These are phyloP conservation scores for Ectemnius lituratus DNA, from an alignment of 2,888 invertebrate genomes.

Conservation along the genomic window DNA sequence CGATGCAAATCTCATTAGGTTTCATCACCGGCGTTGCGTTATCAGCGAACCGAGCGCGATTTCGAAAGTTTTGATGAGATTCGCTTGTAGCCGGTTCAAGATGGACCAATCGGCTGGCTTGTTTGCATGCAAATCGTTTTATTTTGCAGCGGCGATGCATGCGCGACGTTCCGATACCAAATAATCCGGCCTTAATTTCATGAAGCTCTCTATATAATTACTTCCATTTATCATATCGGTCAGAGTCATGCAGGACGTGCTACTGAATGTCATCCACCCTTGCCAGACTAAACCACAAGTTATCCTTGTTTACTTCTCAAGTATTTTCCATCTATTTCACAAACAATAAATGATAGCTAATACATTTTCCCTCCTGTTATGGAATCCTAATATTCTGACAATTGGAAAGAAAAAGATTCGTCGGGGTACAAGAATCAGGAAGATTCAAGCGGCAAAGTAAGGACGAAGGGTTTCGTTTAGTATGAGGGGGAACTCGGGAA, in stretches of 20 bases:
- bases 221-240: background rate
- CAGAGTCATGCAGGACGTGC: background rate
- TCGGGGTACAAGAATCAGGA: too few species aligned
- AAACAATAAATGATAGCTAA: too few species aligned
- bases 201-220: background rate
- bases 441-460: background rate
- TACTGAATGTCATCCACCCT: background rate
- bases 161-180: background rate
- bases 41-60: background rate
- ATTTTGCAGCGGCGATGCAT: background rate
- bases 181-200: background rate
- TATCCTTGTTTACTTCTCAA: too few species aligned
- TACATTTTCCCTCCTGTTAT: too few species aligned
- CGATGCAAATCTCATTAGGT: conserved; percentile 14
- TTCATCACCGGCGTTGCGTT: background rate
- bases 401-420: too few species aligned
- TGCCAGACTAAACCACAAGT: background rate
- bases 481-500: conserved; percentile 8
- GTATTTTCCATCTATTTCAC: too few species aligned
- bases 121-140: conserved; percentile 28
- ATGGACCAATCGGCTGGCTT: conserved; percentile 16
- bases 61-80: conserved; percentile 21
- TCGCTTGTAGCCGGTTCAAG: background rate
- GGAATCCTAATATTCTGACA: too few species aligned
- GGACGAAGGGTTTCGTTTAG: conserved; percentile 33